These are phyloP conservation scores for Plusia festucae DNA, from an alignment of 2,888 invertebrate species.

Conservation along the genomic window DNA sequence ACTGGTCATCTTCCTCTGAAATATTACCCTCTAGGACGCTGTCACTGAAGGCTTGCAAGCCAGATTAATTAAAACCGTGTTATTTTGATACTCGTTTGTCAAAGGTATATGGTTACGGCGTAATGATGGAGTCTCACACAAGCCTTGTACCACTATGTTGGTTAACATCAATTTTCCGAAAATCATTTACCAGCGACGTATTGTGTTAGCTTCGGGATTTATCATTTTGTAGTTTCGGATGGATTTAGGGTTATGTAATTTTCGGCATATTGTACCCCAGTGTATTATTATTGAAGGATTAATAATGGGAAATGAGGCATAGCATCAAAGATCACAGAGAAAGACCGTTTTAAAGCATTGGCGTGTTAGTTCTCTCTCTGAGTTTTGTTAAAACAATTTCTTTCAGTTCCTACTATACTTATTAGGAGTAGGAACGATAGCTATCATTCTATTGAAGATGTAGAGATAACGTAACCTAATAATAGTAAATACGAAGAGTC, in stretches of 20 bases:
- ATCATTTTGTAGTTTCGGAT: background rate
- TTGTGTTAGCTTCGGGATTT: background rate
- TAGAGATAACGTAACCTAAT: too few species aligned
- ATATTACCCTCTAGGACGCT: conserved; percentile 69
- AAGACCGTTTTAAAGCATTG: too few species aligned
- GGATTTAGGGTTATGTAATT: background rate
- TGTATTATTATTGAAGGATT: too few species aligned
- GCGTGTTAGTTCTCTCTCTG: too few species aligned
- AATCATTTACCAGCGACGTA: background rate
- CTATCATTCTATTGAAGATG: too few species aligned
- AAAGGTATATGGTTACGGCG: conserved; percentile 77
- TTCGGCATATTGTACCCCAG: background rate
- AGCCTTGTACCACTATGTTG: conserved; percentile 54
- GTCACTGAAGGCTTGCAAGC: conserved; percentile 66
- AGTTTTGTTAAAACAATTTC: too few species aligned
- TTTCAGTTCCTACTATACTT: too few species aligned
- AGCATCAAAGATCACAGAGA: too few species aligned
- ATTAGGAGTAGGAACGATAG: too few species aligned
- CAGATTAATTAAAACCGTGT: conserved; percentile 80
- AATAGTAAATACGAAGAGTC: too few species aligned
- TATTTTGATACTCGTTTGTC: conserved; percentile 78
- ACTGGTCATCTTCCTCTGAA: conserved; percentile 79
- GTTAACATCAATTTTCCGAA: conserved; percentile 33
- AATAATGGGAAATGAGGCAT: too few species aligned
- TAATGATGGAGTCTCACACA: conserved; percentile 79